Base-by-base conservation (phyloP, 2,113 vertebrate genomes). In the Microcebus griseorufus region DNA sequence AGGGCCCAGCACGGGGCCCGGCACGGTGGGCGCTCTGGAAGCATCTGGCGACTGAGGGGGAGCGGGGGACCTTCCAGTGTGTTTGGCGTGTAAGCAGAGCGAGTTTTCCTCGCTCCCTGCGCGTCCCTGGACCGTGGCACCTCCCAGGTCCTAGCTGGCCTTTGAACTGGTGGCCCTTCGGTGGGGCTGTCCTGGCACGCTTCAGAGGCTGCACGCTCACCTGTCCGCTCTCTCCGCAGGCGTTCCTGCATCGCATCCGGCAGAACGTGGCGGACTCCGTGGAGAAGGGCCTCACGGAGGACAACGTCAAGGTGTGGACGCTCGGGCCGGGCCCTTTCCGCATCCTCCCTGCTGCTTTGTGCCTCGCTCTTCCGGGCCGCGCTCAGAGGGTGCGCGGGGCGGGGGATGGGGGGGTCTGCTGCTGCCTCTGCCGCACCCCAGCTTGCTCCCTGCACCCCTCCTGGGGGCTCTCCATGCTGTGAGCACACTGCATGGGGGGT, bases 241-340 rank as follows among this genome's bases (percentile, higher is more conserved):
- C 99, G 0, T 99, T 99, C 98, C 99, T 99, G 97, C 99, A 99
- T 64, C 99, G 99, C 95, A 99, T 99, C 97, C 98, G 98, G 95
- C 99, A 99, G 98, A 99, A 99, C 1, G 98, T 99, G 93, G 99
- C 99, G 0, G 99, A 99, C 97, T 99, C 98, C 2, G 98, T 98
- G 0, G 99, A 99, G 97, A 99, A 99, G 97, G 99, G 99, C 97
- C 99, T 99, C 91, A 99, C 99, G 5, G 99, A 99, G 37, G 99
- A 99, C 98, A 99, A 99, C 8, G 99, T 99, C 93, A 99, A 99
- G 99, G 99, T 99, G 98, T 11, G 93, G 34, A 48, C 12, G 0
- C 6, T 4, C 4, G 7, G 34, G 25, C 29, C 0, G 1, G 20
- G 14, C 65, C 39, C 75, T 53, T 45, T 12, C 25, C 3, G 1